Base-by-base conservation (phyloP, 2,888 invertebrate species). In the Copidosoma aretas region DNA sequence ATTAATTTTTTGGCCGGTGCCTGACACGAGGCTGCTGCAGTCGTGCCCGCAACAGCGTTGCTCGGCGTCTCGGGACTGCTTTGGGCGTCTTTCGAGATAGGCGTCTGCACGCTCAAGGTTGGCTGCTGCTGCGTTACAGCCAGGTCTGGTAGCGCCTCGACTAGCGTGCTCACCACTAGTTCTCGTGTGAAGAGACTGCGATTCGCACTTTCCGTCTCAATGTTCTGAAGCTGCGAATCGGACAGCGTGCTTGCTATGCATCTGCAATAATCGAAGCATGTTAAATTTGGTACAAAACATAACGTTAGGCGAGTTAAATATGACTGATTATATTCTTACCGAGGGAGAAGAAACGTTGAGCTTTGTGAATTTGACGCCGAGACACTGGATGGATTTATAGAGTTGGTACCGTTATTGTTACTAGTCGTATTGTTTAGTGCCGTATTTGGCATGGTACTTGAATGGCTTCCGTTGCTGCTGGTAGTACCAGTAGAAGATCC, bases 401-500 rank as follows among this genome's bases (percentile, higher is more conserved):
- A 65, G 73, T 78, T 81, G 65, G 78, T 77, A 73, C 80, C 76
- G 75, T 84, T 83, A 75, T 82, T 83, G 71, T 81, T 83, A 76
- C 80, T 81, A 73, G 79, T 78, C 67, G 80, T 75, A 77, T 76
- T 83, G 72, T 80, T 83, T 60, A 80, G 79, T 68, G 81, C 81
- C 59, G 80, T 80, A 66, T 78, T 81, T 68, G 81, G 80, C 81
- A 84, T 81, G 67, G 82, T 81, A 68, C 80, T 77, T 70, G 82
- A 79, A 73, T 82, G 82, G 73, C 80, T 80, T 63, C 77, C 75
- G 46, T 76, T 77, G 70, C 74, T 76, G 64, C 74, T 74, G 71
- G 87, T 86, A 59, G 84, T 84, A 60, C 87, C 84, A 67, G 86
- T 84, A 77, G 89, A 87, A 57, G 82, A 79, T 64, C 82, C 81